Evolutionary conservation across 2,888 invertebrate species (phyloP).

Genomic region (Drosophila aldrichi): DNA sequence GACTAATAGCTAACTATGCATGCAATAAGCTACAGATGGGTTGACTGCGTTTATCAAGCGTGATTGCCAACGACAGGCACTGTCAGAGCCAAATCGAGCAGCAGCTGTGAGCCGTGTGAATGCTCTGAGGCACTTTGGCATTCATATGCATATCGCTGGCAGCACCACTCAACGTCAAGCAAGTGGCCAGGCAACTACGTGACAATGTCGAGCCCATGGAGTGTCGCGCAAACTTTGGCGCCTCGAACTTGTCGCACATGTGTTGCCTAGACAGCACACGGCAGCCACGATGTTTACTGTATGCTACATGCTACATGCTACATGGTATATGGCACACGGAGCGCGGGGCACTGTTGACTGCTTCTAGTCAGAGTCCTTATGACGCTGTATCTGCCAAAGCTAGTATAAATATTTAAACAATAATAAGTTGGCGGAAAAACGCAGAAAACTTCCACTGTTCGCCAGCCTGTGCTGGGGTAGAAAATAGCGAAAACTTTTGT

Average conservation of each 20-base stretch:
- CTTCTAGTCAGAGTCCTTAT: background rate
- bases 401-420: constrained; percentile 81
- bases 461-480: constrained; percentile 1
- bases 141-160: constrained; percentile 60
- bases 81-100: constrained; percentile 7
- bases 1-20: constrained; percentile 68
- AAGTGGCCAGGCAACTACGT: constrained; percentile 66
- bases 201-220: constrained; percentile 67
- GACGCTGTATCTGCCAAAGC: constrained; percentile 25
- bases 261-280: constrained; percentile 43
- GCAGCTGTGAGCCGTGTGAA: constrained; percentile 5
- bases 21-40: constrained; percentile 41
- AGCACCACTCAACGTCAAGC: constrained; percentile 47
- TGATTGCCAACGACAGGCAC: constrained; percentile 5
- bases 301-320: background rate
- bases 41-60: constrained; percentile 11
- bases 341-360: constrained; percentile 1
- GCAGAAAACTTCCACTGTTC: constrained; percentile 71
- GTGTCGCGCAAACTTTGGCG: constrained; percentile 55
- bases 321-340: background rate
- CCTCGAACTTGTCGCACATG: constrained; percentile 64
- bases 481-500: constrained; percentile 73
- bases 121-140: constrained; percentile 29
- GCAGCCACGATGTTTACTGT: constrained; percentile 1
- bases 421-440: constrained; percentile 80